Percentiles rank a stretch among this genome's conserved stretches.
Conservation (phyloP, 2,797 vertebrate genomes). For the Centropyge bicolor region DNA sequence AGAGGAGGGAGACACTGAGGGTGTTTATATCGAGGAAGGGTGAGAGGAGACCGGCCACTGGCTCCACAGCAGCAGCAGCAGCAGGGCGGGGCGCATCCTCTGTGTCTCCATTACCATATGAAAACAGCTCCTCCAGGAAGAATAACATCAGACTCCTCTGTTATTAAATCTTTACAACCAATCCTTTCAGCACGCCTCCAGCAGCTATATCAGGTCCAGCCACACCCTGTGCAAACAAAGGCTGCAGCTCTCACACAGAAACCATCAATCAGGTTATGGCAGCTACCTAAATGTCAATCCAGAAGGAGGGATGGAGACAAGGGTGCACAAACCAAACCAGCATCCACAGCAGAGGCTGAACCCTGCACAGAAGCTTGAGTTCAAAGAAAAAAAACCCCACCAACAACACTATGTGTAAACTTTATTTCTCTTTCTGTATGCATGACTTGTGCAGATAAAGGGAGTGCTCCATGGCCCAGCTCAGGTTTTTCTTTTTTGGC, state of each 20-base stretch:
- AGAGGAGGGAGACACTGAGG: background rate
- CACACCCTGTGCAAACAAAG: constrained; percentile 62
- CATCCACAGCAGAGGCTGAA: background rate
- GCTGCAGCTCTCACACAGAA: constrained; percentile 22
- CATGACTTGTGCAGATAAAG: constrained; percentile 70
- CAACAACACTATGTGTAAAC: constrained; percentile 72
- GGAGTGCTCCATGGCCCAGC: constrained; percentile 56
- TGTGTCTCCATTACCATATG: constrained; percentile 19
- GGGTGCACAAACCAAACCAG: background rate
- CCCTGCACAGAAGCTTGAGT: background rate
- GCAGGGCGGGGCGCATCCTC: constrained; percentile 65
- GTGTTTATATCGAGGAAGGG: background rate
- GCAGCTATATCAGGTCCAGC: background rate
- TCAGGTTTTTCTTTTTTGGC: constrained; percentile 40
- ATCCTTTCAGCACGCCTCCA: background rate
- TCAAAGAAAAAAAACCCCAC: background rate
- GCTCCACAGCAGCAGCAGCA: constrained; percentile 4
- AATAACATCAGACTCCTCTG: background rate
- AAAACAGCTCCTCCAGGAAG: constrained; percentile 2
- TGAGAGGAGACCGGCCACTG: constrained; percentile 15
- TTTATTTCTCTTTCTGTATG: constrained; percentile 75
- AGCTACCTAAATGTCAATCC: constrained; percentile 47
- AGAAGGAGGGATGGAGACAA: constrained; percentile 5
- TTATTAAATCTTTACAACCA: background rate
- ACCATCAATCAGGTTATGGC: constrained; percentile 53